Conservation (phyloP, 2,797 vertebrate species). For the Triplophysa bombifrons region DNA sequence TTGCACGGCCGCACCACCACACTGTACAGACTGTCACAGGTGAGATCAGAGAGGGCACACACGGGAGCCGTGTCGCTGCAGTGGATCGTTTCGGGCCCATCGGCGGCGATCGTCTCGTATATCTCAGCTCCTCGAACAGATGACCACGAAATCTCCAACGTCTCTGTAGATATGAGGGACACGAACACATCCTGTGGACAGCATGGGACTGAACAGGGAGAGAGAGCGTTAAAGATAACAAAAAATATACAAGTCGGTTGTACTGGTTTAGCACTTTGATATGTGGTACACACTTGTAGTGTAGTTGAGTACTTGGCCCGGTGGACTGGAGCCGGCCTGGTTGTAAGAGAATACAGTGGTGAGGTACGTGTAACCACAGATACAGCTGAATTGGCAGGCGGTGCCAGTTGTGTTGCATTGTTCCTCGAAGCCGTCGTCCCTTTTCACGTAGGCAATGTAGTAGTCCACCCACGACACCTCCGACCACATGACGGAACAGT, state of each 20-base stretch:
- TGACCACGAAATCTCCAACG: conserved; percentile 83
- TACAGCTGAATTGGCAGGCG: conserved; percentile 79
- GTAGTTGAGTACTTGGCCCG: conserved; percentile 82
- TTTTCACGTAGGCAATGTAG: conserved; percentile 88
- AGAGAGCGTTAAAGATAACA: background rate
- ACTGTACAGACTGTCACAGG: conserved; percentile 80
- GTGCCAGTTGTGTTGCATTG: conserved; percentile 86
- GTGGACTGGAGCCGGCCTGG: conserved; percentile 83
- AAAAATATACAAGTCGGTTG: background rate
- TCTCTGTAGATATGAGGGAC: conserved; percentile 80
- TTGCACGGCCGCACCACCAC: conserved; percentile 85
- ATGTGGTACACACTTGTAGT: conserved; percentile 78
- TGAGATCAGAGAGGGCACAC: conserved; percentile 85
- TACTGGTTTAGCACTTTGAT: background rate
- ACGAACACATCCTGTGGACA: conserved; percentile 81
- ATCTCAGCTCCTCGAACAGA: conserved; percentile 85
- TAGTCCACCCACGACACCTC: conserved; percentile 74
- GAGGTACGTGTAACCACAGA: conserved; percentile 90
- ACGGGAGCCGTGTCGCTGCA: conserved; percentile 84
- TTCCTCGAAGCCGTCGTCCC: conserved; percentile 85
- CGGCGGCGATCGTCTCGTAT: conserved; percentile 81
- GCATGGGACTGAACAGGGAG: conserved; percentile 81
- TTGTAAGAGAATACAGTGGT: conserved; percentile 89
- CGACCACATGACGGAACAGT: conserved; percentile 83
- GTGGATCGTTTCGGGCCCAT: conserved; percentile 63